Base-by-base conservation (phyloP, 2,888 invertebrate genomes). In the Diarsia mendica region DNA sequence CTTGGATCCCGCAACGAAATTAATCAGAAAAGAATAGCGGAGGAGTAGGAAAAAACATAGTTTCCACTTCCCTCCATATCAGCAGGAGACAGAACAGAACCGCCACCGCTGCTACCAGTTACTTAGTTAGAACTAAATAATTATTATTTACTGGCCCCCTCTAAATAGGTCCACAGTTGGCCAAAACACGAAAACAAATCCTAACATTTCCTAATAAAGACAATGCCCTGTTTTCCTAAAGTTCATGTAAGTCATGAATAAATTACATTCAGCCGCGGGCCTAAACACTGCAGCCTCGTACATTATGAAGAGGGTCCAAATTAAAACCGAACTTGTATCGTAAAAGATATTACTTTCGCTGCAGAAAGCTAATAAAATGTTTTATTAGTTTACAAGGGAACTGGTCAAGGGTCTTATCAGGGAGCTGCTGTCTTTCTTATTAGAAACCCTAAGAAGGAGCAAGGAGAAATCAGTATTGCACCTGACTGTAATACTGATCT, bases 261-360 rank as follows among this genome's bases (percentile, higher is more conserved):
- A 68, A 79, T 79, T 79, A 81, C 33, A 46, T 33, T 18, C 33
- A 49, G 49, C 23, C 49, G 18, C 23, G 49, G 44, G 48, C 49
- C 18, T 23, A 76, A 76, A 33, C 51, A 74, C 44, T 74, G 77
- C 51, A 61, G 68, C 82, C 65, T 82, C 48, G 28, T 79, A 68
- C 65, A 79, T 79, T 65, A 82, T 82, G 11, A 76, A 79, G 33
- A 77, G 28, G 79, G 48, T 82, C 39, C 23, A 20, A 82, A 82
- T 79, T 79, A 79, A 76, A 82, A 60, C 23, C 65, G n/a, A 82
- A 65, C 55, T 68, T 60, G 82, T 65, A 68, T 79, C 79, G 65
- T 79, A 79, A 82, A 79, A 79, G 68, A 82, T 76, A 65, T 76
- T 51, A 68, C 82, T 82, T 76, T 28, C 48, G 28, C 68, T 68